Conservation (phyloP, 1,140 invertebrate genomes). For the Scaptomyza montana region DNA sequence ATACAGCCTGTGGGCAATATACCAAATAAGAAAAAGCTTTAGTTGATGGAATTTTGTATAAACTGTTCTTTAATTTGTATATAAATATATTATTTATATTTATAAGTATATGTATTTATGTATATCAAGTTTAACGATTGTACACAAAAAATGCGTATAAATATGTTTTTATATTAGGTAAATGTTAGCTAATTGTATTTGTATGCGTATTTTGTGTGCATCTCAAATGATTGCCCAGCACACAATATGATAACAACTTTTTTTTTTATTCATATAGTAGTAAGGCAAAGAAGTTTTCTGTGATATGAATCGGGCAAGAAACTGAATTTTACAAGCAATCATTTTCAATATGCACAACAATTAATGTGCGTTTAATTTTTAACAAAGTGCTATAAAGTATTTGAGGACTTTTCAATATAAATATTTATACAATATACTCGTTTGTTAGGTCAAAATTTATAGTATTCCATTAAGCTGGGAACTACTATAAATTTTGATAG, state of each 20-base stretch:
- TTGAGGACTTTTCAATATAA: conserved; percentile 4
- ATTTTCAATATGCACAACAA: background rate
- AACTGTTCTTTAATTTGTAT: conserved; percentile 12
- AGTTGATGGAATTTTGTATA: background rate
- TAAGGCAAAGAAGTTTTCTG: no score
- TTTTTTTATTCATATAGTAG: background rate
- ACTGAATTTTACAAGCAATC: background rate
- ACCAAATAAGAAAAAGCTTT: conserved; percentile 1
- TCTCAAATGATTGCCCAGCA: background rate
- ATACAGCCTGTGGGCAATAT: conserved; percentile 17
- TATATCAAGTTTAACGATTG: conserved; percentile 36
- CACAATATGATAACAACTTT: background rate
- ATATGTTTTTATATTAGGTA: conserved; percentile 25
- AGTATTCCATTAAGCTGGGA: background rate
- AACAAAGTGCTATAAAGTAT: conserved; percentile 31
- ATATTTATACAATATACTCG: background rate
- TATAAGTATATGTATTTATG: conserved; percentile 38
- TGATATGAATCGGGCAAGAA: conserved; percentile 20
- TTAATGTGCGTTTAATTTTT: conserved; percentile 14
- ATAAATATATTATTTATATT: conserved; percentile 35
- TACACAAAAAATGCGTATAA: conserved; percentile 51
- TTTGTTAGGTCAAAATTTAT: background rate
- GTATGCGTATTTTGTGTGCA: conserved; percentile 2
- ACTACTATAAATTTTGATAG: conserved; percentile 1
- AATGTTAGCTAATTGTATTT: background rate